Evolutionary conservation across 37 sponge, comb jelly and placozoan genomes (phyloP).

Genomic region (Haliclona indistincta): DNA sequence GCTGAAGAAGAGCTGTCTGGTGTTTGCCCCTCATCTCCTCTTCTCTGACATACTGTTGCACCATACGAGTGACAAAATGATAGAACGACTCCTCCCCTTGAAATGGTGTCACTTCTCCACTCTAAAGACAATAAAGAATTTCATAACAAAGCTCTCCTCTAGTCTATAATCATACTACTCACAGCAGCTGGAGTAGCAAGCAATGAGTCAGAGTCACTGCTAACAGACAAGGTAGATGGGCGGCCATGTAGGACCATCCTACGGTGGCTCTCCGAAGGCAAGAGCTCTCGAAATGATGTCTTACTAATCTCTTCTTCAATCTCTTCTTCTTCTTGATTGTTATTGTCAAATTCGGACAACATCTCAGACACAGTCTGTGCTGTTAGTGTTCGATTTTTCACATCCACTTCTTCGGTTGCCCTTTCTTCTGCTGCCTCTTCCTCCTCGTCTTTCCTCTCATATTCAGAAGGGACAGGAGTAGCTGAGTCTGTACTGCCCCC

Average conservation of each 20-base stretch:
- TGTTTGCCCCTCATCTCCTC: constrained; percentile 81
- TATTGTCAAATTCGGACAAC: neutral
- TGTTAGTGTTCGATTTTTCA: no score
- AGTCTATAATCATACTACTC: constrained; percentile 6
- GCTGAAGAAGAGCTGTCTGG: constrained; percentile 74
- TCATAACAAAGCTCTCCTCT: neutral
- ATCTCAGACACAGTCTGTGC: no score
- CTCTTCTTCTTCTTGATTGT: neutral
- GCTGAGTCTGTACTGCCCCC: neutral
- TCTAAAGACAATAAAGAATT: neutral
- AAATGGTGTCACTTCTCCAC: neutral
- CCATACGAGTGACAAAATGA: constrained; percentile 68
- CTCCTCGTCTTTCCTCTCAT: constrained; percentile 6
- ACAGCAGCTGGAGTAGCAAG: constrained; percentile 3
- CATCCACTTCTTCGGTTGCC: no score
- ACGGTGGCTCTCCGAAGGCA: constrained; percentile 84
- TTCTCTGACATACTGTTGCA: constrained; percentile 65
- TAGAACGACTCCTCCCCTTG: constrained; percentile 27
- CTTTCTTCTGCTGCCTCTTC: constrained; percentile 5
- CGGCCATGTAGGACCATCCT: neutral
- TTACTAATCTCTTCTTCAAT: constrained; percentile 28
- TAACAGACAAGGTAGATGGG: neutral
- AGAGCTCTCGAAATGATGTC: constrained; percentile 67
- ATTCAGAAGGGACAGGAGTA: neutral
- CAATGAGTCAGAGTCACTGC: constrained; percentile 18